phyloP scores from a whole-genome alignment of 2,797 vertebrate species.

The Pseudocheirus occidentalis region DNA sequence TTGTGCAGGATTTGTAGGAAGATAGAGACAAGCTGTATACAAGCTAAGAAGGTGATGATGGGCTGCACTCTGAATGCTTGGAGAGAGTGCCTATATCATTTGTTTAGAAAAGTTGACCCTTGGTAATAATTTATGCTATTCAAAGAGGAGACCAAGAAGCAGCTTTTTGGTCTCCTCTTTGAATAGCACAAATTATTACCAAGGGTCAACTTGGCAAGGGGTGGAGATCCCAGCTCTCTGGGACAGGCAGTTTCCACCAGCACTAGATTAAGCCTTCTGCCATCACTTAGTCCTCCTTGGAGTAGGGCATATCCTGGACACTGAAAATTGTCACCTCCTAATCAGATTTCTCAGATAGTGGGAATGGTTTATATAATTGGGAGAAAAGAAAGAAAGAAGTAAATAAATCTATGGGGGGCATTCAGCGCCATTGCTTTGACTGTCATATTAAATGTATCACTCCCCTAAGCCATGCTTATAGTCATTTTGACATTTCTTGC shows the following conservation, averaged over 20 bases:
- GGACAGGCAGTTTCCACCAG: not conserved
- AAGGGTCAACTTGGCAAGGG: not conserved
- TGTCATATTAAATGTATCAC: not conserved
- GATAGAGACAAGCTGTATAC: not conserved
- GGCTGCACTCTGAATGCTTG: not conserved
- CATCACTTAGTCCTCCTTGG: not conserved
- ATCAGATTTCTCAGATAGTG: not conserved
- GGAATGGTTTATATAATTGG: not conserved
- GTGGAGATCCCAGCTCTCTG: not conserved
- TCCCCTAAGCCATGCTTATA: conserved; percentile 13
- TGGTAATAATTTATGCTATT: not conserved
- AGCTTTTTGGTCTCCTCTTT: too few species aligned
- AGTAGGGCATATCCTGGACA: not conserved
- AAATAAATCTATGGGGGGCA: conserved; percentile 1
- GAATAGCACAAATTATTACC: too few species aligned
- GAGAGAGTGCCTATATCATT: not conserved
- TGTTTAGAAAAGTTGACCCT: not conserved
- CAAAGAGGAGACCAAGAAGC: not conserved
- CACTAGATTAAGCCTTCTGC: not conserved
- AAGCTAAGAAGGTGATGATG: not conserved
- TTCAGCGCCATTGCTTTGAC: not conserved
- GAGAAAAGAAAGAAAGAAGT: not conserved
- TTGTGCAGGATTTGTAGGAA: not conserved
- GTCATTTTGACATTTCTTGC: not conserved
- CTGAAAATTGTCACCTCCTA: not conserved